Base-by-base conservation (phyloP, 2,888 invertebrate genomes). In the Lepetodrilus schrolli region DNA sequence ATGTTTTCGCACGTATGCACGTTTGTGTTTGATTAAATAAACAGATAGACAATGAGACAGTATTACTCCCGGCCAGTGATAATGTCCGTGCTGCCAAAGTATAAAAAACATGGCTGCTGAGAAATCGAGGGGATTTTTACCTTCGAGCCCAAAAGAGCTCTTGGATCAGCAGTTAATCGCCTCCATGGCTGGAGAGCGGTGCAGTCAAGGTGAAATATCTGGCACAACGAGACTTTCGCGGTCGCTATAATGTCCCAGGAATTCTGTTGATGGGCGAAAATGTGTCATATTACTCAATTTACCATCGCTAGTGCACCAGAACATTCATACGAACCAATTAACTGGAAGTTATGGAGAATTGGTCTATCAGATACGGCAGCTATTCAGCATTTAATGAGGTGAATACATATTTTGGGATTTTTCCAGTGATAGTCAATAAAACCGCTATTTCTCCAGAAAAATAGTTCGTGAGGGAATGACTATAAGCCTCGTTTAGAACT, bases 251-350 rank as follows among this genome's bases (percentile, higher is more conserved):
- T 43, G 43, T 13, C 30, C 34, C n/a, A 26, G 58, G 58, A 58
- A 58, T 58, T 58, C n/a, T 30, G 34, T 58, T 58, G 58, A 58
- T 58, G 34, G 58, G 34, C 34, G 34, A 58, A 34, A 58, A 58
- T 58, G 58, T 58, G 58, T 58, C 58, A 58, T 58, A 30, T 58
- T n/a, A 30, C 58, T 58, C 58, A 58, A 58, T 30, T 58, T 58
- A 58, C 58, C 58, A 58, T 30, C 58, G 17, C 34, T 58, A n/a
- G 17, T 58, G 58, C 58, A 21, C 5, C 30, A 26, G 34, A 58
- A 58, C 26, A 10, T 58, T 17, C 58, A 34, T 58, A 30, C 30
- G 17, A 58, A 58, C 30, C 58, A 58, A 58, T 58, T 58, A 58
- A 58, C 30, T 58, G 58, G 58, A 58, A 58, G 34, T 30, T 10